Evolutionary conservation across 2,888 invertebrate genomes (phyloP), one percentile per base, ranked within the genome.

Genomic region (Trilocha varians): DNA sequence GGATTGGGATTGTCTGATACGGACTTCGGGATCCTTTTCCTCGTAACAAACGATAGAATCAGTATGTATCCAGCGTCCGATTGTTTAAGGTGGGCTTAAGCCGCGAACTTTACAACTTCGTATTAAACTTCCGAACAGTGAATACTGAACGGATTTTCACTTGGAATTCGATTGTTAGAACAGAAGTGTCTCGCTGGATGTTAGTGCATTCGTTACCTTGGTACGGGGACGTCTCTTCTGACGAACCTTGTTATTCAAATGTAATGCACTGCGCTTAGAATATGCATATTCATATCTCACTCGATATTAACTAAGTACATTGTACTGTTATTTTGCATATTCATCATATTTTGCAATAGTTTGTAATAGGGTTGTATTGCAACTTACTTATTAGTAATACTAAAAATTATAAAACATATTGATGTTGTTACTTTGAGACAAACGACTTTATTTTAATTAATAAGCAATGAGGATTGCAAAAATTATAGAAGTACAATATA

Each of bases 191-290:
- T 59, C 66, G 72, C 66, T 71, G 76, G 74, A 65, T 65, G 67
- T 64, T 71, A 62, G 69, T 69, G 52, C 68, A 73, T 75, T 65
- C 65, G 64, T 55, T 60, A 48, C 57, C 59, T 47, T 46, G 49
- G 47, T 45, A 54, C 44, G 53, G 54, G 54, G 50, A 49, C 53
- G 52, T 59, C 52, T 57, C 59, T 74, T 79, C 84, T 84, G 84
- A 83, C 83, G 79, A 82, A 75, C 70, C 82, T 79, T 80, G 80
- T 84, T 84, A 83, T 73, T 73, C 63, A 61, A 68, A 71, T 71
- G 66, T 71, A 68, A 72, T 71, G 68, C 69, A 65, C 58, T 69
- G 69, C 73, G 71, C 53, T 57, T 55, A 65, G 69, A 61, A 63
- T 60, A 63, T 78, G 79, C 78, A 83, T 80, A 82, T 79, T 78